Evolutionary conservation across 1,140 invertebrate species (phyloP), one percentile per base, ranked within the genome.

Genomic region (Cyrtorhinus lividipennis): DNA sequence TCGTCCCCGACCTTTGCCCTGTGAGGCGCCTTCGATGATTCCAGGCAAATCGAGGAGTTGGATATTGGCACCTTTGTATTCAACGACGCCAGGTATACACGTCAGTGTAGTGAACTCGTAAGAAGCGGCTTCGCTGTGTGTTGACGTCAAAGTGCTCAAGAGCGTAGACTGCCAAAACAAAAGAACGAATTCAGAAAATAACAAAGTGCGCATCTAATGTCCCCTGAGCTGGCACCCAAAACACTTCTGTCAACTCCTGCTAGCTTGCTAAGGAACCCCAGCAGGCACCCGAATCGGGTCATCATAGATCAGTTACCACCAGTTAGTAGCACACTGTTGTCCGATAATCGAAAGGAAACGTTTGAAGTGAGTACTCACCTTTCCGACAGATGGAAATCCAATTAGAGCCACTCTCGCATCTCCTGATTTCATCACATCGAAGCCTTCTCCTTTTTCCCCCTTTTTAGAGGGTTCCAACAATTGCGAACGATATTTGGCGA

Each of bases 101-200:
- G 97, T 99, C 46, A 99, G 76, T 0, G 97, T 99, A 64, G 97
- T 99, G 73, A 99, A 99, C 77, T 99, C 97, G 76, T 99, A 99
- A 61, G 88, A 89, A 12, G 96, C 96, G 59, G 88, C 88, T 76
- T 96, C 95, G 67, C 92, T 96, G 74, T 95, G 86, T 24, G 93
- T 97, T 72, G 90, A 88, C 1, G 95, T 98, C 64, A 98, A 73
- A 0, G 92, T 95, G 69, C 88, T 94, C 59, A 98, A 75, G 62
- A 98, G 75, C 0, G 94, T 97, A 15, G 96, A 99, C 81, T 89
- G 74, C 30, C 72, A 71, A 56, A 64, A 26, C 66, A 63, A 24
- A 24, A 62, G 30, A 64, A n/a, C n/a, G n/a, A n/a, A n/a, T n/a
- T n/a, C n/a, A n/a, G n/a, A n/a, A n/a, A n/a, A n/a, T n/a, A n/a